Evolutionary conservation across 2,888 invertebrate species (phyloP).

Genomic region (Chesias legatella): DNA sequence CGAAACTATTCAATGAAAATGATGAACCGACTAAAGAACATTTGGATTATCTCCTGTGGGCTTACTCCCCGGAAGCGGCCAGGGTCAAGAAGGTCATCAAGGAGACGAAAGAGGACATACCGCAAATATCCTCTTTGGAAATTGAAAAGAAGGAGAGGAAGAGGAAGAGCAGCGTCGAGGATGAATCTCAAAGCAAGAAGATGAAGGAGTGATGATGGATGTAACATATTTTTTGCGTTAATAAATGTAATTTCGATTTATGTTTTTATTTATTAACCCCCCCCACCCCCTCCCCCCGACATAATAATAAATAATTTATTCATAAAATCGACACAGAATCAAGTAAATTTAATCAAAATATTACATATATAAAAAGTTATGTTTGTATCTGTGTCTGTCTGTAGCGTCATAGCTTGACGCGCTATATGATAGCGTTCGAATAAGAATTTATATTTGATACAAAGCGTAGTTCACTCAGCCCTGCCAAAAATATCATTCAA

Average conservation of each 20-base stretch:
- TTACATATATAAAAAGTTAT: too few relatives aligned
- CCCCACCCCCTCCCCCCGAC: too few relatives aligned
- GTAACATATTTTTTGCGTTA: slow-evolving; percentile 20
- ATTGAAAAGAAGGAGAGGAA: slow-evolving; percentile 38
- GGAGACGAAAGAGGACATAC: slow-evolving; percentile 45
- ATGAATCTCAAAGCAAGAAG: slow-evolving; percentile 55
- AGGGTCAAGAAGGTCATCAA: slow-evolving; percentile 80
- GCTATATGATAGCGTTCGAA: too few relatives aligned
- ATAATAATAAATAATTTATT: background rate
- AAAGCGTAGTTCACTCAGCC: too few relatives aligned
- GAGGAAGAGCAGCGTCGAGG: slow-evolving; percentile 51
- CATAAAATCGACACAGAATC: too few relatives aligned
- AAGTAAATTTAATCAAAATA: too few relatives aligned
- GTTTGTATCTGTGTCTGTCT: too few relatives aligned
- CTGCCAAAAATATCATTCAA: too few relatives aligned
- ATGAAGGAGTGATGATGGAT: slow-evolving; percentile 45
- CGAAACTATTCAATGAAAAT: slow-evolving; percentile 82
- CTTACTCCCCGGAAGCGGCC: slow-evolving; percentile 86
- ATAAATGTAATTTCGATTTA: background rate
- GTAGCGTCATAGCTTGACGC: too few relatives aligned
- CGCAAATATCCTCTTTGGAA: slow-evolving; percentile 13
- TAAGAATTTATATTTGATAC: too few relatives aligned
- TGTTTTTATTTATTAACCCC: background rate
- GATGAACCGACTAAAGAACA: slow-evolving; percentile 86
- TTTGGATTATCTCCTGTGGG: slow-evolving; percentile 86